phyloP scores from a whole-genome alignment of 2,797 vertebrate species.

The Numenius phaeopus region DNA sequence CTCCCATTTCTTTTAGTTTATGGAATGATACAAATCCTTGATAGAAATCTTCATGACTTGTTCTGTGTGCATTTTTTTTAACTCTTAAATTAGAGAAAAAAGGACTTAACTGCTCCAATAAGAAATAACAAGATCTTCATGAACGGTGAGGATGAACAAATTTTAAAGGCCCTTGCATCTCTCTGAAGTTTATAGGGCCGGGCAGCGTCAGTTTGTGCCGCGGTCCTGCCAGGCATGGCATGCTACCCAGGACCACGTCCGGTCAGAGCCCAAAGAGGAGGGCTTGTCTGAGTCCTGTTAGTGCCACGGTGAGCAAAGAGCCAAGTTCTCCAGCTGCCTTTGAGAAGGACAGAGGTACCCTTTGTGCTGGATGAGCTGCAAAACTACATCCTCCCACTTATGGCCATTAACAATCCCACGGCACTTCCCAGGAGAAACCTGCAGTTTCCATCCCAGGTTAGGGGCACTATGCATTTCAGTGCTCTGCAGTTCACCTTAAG shows the following conservation, averaged over 20 bases:
- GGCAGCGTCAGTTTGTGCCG: neutral
- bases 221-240: neutral
- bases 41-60: neutral
- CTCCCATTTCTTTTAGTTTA: neutral
- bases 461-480: neutral
- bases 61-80: neutral
- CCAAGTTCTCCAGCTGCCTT: neutral
- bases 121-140: neutral
- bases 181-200: neutral
- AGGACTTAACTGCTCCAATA: neutral
- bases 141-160: neutral
- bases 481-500: neutral
- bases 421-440: neutral
- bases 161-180: neutral
- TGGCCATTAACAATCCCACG: accelerated
- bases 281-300: accelerated
- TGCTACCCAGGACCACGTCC: neutral
- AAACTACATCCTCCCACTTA: neutral
- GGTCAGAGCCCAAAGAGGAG: neutral
- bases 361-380: neutral
- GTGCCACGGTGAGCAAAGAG: neutral
- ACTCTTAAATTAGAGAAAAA: neutral
- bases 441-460: neutral
- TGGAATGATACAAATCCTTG: neutral
- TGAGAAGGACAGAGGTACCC: accelerated